phyloP scores from a whole-genome alignment of 1,140 invertebrate species.

The Trachymyrmex cornetzi region DNA sequence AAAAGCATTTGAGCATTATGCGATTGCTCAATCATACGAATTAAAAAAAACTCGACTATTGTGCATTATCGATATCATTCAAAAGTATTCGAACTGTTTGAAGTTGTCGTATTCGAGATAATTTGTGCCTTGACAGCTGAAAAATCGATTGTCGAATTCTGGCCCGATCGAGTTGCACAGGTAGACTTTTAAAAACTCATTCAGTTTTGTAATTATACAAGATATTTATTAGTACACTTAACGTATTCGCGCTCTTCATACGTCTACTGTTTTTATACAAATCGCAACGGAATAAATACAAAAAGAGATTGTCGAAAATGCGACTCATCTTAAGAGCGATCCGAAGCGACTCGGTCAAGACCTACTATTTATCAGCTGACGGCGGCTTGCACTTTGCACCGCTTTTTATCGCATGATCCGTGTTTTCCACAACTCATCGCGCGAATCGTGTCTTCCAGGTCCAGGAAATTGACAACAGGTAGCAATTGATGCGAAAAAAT shows the following conservation, averaged over 20 bases:
- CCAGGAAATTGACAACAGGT: not conserved
- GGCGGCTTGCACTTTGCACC: constrained; percentile 12
- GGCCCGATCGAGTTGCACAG: not conserved
- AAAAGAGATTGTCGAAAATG: not conserved
- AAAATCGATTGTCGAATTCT: not conserved
- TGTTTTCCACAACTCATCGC: not conserved
- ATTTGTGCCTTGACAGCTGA: not conserved
- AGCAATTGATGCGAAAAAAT: constrained; percentile 82
- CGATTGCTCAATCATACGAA: no score
- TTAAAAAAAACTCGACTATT: not conserved
- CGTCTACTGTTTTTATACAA: not conserved
- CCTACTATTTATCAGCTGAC: not conserved
- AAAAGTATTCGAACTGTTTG: not conserved
- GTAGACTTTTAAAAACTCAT: no score
- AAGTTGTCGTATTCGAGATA: not conserved
- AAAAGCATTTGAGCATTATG: no score
- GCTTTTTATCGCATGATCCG: not conserved
- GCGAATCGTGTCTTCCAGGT: not conserved
- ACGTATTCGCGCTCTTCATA: not conserved
- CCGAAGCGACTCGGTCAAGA: not conserved
- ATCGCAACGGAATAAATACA: not conserved
- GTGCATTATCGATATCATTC: not conserved
- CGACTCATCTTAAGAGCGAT: not conserved
- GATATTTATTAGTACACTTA: not conserved
- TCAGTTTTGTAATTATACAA: not conserved